Percentiles rank a stretch among this genome's conserved stretches.
phyloP scores from a whole-genome alignment of 2,113 vertebrate genomes.

The Protobothrops mucrosquamatus region DNA sequence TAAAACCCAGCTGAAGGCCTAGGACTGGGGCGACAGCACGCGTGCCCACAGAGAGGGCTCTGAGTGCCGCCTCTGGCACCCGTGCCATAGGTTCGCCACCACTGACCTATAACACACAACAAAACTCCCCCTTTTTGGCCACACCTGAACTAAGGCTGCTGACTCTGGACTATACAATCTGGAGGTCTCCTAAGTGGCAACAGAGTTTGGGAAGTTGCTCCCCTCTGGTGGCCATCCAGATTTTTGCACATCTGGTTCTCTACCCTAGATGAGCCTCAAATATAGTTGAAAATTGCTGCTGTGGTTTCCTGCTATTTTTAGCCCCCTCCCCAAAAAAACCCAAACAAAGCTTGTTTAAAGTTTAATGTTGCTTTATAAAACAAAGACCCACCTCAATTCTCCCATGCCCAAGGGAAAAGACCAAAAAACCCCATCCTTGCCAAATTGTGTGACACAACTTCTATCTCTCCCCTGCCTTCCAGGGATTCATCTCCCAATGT shows the following conservation, averaged over 20 bases:
- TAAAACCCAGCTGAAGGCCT: too few relatives aligned
- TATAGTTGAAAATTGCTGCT: not conserved
- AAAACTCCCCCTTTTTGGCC: not conserved
- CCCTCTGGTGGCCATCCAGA: not conserved
- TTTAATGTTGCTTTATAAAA: not conserved
- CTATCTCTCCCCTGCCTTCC: not conserved
- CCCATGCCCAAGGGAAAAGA: not conserved
- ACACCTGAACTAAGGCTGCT: not conserved
- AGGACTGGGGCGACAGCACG: too few relatives aligned
- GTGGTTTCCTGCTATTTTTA: not conserved
- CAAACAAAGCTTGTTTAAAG: not conserved
- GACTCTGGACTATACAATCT: not conserved
- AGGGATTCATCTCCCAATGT: not conserved
- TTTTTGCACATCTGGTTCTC: not conserved
- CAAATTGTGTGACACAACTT: not conserved
- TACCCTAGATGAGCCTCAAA: not conserved
- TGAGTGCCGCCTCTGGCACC: too few relatives aligned
- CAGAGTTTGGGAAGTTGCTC: not conserved
- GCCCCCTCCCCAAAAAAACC: not conserved
- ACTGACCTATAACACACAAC: not conserved
- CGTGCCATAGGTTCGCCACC: too few relatives aligned
- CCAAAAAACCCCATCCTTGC: not conserved
- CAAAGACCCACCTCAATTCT: not conserved
- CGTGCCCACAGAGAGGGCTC: too few relatives aligned
- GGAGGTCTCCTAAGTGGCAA: not conserved